Conservation (phyloP, 2,797 vertebrate species). For the Cryptoblepharus egeriae region DNA sequence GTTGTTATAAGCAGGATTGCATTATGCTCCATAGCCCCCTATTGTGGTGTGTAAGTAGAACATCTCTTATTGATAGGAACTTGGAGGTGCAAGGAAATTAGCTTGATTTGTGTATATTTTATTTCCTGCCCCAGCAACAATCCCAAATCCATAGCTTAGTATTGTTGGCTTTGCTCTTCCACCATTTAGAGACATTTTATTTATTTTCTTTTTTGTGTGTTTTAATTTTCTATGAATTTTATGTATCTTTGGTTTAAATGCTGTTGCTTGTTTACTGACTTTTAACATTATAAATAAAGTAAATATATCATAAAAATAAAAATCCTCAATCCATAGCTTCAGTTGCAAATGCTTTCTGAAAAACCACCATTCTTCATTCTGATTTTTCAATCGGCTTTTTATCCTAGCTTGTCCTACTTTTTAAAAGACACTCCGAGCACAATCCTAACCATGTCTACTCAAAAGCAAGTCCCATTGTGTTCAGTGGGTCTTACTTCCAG, state of each 20-base stretch:
- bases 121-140: constrained; percentile 27
- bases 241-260: too few relatives aligned
- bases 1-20: constrained; percentile 33
- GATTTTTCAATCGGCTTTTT: constrained; percentile 14
- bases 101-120: constrained; percentile 59
- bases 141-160: constrained; percentile 20
- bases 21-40: constrained; percentile 67
- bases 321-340: constrained; percentile 33
- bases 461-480: too few relatives aligned
- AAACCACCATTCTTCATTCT: constrained; percentile 30
- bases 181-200: too few relatives aligned
- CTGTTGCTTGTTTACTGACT: too few relatives aligned
- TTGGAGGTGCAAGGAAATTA: constrained; percentile 56
- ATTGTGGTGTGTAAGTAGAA: constrained; percentile 58
- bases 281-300: too few relatives aligned
- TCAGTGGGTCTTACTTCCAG: too few relatives aligned
- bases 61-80: constrained; percentile 39
- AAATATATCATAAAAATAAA: too few relatives aligned
- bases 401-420: constrained; percentile 21
- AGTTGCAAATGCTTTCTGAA: constrained; percentile 33
- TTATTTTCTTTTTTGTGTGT: too few relatives aligned
- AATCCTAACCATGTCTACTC: too few relatives aligned
- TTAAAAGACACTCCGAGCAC: background rate
- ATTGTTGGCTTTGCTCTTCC: too few relatives aligned
- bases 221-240: too few relatives aligned